A percentile compares a stretch with the other conserved stretches of the same genome.
phyloP scores from a whole-genome alignment of 2,113 vertebrate species.

The Elephantulus edwardii region DNA sequence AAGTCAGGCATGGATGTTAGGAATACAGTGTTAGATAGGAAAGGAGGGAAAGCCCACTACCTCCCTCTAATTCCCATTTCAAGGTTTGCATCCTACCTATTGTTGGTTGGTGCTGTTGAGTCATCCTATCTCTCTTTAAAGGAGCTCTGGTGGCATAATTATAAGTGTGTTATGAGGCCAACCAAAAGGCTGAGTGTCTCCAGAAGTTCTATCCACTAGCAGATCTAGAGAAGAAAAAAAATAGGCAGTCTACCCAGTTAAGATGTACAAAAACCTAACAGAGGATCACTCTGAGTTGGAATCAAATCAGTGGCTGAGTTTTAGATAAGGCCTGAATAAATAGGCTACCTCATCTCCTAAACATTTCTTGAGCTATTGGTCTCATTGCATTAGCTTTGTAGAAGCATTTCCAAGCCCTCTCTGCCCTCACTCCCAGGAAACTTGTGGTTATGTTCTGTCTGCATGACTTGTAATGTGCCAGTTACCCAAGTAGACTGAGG shows the following conservation, averaged over 20 bases:
- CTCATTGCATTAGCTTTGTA: conserved; percentile 39
- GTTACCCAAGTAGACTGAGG: neutral
- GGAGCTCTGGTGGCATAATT: no score
- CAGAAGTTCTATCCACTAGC: no score
- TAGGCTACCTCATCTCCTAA: conserved; percentile 51
- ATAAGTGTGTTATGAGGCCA: no score
- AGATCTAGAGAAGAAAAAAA: no score
- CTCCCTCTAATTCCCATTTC: conserved; percentile 59
- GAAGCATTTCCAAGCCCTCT: neutral
- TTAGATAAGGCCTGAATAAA: conserved; percentile 64
- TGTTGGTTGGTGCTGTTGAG: no score
- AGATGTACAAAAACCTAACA: no score
- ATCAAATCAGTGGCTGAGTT: no score
- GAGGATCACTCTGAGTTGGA: no score
- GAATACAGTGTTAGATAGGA: conserved; percentile 58
- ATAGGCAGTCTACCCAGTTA: no score
- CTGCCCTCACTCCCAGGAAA: neutral
- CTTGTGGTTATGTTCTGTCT: neutral
- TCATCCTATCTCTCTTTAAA: conserved; percentile 69
- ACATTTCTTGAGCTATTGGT: conserved; percentile 58
- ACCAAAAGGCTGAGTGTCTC: no score
- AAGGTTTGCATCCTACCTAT: conserved; percentile 65
- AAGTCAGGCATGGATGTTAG: conserved; percentile 5
- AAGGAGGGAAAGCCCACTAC: conserved; percentile 43
- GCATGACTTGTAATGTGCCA: neutral